phyloP scores from a whole-genome alignment of 2,797 vertebrate genomes.

The Centropyge bicolor region DNA sequence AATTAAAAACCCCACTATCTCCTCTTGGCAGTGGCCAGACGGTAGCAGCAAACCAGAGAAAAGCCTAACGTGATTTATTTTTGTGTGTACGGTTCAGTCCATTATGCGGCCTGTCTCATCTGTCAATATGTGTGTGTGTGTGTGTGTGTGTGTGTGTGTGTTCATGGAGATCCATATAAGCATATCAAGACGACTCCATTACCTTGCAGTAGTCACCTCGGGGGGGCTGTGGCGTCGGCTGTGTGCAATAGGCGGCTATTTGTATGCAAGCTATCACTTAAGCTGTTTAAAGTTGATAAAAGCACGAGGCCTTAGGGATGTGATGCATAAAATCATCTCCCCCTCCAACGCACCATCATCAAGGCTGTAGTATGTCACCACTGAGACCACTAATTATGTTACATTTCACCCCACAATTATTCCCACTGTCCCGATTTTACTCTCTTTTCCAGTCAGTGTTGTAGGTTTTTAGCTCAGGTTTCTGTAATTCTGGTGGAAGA shows the following conservation, averaged over 20 bases:
- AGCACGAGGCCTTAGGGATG: slow-evolving; percentile 43
- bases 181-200: slow-evolving; percentile 52
- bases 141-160: slow-evolving; percentile 11
- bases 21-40: slow-evolving; percentile 50
- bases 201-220: slow-evolving; percentile 47
- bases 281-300: slow-evolving; percentile 73
- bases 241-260: slow-evolving; percentile 36
- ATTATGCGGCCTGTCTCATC: slow-evolving; percentile 41
- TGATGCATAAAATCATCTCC: slow-evolving; percentile 56
- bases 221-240: slow-evolving; percentile 39
- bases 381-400: slow-evolving; percentile 54
- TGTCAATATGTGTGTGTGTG: slow-evolving; percentile 25
- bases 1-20: slow-evolving; percentile 63
- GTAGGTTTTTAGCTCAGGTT: slow-evolving; percentile 7
- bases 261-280: slow-evolving; percentile 61
- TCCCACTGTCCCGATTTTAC: slow-evolving; percentile 16
- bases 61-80: slow-evolving; percentile 58
- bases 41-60: slow-evolving; percentile 43
- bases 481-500: slow-evolving; percentile 29
- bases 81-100: neutral
- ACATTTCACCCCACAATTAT: slow-evolving; percentile 32
- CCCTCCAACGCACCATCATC: slow-evolving; percentile 43
- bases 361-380: slow-evolving; percentile 44
- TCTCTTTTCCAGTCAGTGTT: slow-evolving; percentile 2
- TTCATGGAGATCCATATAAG: slow-evolving; percentile 43